A percentile compares a stretch with the other conserved stretches of the same genome.
These are phyloP conservation scores for Drosophila ananassae DNA, from an alignment of 1,140 invertebrate species.

Conservation along the genomic window DNA sequence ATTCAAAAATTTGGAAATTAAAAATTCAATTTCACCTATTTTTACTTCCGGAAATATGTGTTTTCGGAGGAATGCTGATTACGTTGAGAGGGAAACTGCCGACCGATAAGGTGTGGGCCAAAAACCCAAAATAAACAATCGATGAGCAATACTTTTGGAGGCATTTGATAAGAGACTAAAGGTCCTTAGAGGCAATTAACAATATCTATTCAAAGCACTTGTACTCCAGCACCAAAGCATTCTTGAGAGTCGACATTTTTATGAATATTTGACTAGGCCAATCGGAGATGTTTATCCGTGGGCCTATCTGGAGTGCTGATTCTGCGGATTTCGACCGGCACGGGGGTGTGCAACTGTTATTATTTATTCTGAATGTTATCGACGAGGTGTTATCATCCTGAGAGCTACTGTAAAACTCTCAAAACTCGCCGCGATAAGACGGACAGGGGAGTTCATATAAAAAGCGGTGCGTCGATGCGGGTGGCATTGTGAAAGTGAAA, in stretches of 20 bases:
- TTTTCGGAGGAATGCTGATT: background rate
- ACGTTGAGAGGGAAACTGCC: background rate
- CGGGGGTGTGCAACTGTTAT: conserved; percentile 25
- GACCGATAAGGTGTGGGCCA: conserved; percentile 7
- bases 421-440: conserved; percentile 37
- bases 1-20: no score
- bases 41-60: background rate
- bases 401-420: conserved; percentile 74
- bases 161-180: conserved; percentile 17
- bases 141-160: conserved; percentile 20
- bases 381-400: conserved; percentile 31
- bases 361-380: conserved; percentile 43
- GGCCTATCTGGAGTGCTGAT: conserved; percentile 31
- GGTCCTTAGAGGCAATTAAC: background rate
- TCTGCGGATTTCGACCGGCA: conserved; percentile 17
- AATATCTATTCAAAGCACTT: conserved; percentile 15
- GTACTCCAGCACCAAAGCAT: background rate
- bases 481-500: conserved; percentile 72
- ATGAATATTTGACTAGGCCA: conserved; percentile 50
- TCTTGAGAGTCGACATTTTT: conserved; percentile 42
- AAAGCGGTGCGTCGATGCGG: background rate
- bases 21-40: no score
- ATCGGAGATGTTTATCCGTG: conserved; percentile 57
- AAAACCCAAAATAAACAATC: conserved; percentile 31
- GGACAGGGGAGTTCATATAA: conserved; percentile 54